Evolutionary conservation across 2,113 vertebrate genomes (phyloP).

Genomic region (Empidonax alnorum): DNA sequence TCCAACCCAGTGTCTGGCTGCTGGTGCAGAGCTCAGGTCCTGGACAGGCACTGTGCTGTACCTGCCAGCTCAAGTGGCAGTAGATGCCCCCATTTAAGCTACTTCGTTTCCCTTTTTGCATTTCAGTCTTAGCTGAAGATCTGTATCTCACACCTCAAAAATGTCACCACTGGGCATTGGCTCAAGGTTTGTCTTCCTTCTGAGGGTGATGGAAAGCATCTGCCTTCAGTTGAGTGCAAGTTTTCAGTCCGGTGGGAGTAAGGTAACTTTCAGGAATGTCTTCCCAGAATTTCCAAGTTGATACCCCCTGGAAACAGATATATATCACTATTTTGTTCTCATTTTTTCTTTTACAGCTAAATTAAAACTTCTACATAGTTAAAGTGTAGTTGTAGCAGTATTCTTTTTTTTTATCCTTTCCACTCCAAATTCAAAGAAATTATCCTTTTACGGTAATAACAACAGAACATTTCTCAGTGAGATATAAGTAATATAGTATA

Average conservation of each 20-base stretch:
- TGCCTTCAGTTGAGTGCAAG: background rate
- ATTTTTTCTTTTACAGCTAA: background rate
- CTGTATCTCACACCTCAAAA: background rate
- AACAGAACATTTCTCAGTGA: background rate
- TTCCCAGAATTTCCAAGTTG: background rate
- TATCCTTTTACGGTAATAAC: background rate
- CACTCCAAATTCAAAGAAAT: background rate
- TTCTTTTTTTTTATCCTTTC: background rate
- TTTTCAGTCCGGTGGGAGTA: background rate
- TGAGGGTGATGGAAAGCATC: background rate
- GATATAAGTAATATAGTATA: too few species aligned
- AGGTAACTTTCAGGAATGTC: background rate
- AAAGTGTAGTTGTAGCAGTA: background rate
- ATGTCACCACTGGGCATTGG: background rate
- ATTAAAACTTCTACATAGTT: background rate
- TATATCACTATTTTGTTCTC: background rate
- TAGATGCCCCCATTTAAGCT: background rate
- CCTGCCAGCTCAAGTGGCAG: background rate
- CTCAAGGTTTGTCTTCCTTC: background rate
- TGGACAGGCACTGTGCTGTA: background rate
- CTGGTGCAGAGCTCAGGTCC: background rate
- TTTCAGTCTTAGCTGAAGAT: background rate
- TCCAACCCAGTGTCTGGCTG: background rate
- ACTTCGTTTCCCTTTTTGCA: background rate
- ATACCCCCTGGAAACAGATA: background rate